Base-by-base conservation (phyloP, 2,113 vertebrate species). In the Barnardius zonarius region DNA sequence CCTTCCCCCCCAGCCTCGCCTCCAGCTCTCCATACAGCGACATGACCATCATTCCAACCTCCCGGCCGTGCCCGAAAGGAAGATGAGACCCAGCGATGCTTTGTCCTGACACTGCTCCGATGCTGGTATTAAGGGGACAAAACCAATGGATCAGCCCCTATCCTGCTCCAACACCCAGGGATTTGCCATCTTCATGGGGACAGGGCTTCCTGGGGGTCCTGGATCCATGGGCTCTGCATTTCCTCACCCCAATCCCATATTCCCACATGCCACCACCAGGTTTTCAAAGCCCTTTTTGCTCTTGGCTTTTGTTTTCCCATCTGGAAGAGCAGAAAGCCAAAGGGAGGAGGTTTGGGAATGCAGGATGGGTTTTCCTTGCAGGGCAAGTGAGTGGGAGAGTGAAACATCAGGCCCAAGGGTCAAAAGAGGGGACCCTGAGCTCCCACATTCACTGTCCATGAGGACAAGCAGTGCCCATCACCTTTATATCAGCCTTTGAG, bases 241-340 rank as follows among this genome's bases (percentile, higher is more conserved):
- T 35, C 13, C 30, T 39, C 31, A 11, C 7, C n/a, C 31, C 41
- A 25, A 4, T 3, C n/a, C 9, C n/a, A 5, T 33, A 37, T 67
- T 25, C 20, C 28, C 10, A 3, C 0, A 0, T 1, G 30, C 44
- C 35, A 30, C 30, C 48, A 4, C 41, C 2, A 1, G 8, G 16
- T 39, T 73, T 77, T 35, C 62, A 15, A 62, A 55, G 57, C 20
- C 12, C 12, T 76, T 61, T 30, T 17, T 0, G 0, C 37, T 68
- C 19, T 0, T 4, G 5, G 51, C 4, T 68, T 61, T 67, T 28
- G 3, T 31, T 46, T 46, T 66, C 10, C 24, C 41, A 19, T 49
- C 43, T 2, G 27, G 41, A 78, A 77, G 25, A 46, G 82, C 27
- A 17, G 25, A 31, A 43, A 73, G 11, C 5, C 19, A 4, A 1